Evolutionary conservation across 92 coral and sea anemone genomes (phyloP).

Genomic region (Porites cylindrica): DNA sequence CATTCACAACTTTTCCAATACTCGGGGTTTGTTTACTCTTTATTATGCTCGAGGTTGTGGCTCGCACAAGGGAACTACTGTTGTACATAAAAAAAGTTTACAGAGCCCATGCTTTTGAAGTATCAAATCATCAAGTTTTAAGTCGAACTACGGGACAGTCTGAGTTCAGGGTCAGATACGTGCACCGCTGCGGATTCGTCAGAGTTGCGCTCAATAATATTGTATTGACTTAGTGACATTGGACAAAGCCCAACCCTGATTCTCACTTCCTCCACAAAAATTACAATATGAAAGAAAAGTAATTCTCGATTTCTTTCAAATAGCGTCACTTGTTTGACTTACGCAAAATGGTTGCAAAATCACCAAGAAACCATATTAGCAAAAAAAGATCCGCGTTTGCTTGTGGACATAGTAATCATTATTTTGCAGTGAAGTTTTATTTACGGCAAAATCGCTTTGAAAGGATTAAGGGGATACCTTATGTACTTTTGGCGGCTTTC

Average conservation of each 20-base stretch:
- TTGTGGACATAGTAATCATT: neutral
- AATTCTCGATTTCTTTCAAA: conserved; percentile 5
- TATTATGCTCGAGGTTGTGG: no score
- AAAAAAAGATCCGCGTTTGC: neutral
- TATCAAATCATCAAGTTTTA: no score
- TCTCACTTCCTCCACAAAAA: conserved; percentile 36
- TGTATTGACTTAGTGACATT: conserved; percentile 29
- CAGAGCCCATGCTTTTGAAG: no score
- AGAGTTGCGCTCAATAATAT: conserved; percentile 27
- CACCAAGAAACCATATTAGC: neutral
- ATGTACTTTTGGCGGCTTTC: conserved; percentile 25
- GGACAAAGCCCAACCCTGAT: conserved; percentile 12
- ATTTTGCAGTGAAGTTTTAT: neutral
- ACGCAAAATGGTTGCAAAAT: conserved; percentile 12
- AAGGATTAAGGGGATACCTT: conserved; percentile 31
- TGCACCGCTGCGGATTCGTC: neutral
- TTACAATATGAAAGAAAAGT: conserved; percentile 26
- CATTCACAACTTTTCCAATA: no score
- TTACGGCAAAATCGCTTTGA: neutral
- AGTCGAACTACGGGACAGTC: no score
- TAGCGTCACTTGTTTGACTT: neutral
- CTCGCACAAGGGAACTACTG: no score
- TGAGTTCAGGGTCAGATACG: neutral
- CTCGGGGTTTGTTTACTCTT: no score
- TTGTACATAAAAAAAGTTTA: no score